Percentiles rank a stretch among this genome's conserved stretches.
Conservation (phyloP, 2,797 vertebrate genomes). For the Fundulus diaphanus region DNA sequence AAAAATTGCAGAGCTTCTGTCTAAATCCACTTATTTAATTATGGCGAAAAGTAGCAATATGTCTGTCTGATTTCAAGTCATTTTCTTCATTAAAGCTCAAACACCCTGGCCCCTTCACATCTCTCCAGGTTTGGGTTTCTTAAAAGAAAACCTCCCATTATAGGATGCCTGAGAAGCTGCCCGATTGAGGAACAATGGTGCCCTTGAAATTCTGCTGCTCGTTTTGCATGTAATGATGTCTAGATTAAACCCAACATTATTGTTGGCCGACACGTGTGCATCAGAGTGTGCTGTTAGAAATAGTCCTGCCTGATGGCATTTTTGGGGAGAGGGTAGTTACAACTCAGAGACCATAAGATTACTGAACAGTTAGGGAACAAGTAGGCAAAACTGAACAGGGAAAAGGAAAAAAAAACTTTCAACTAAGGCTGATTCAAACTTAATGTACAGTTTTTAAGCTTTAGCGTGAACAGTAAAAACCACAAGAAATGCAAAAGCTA, state of each 20-base stretch:
- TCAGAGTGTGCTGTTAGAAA: constrained; percentile 62
- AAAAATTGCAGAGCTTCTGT: background rate
- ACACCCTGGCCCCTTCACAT: constrained; percentile 61
- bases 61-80: constrained; percentile 16
- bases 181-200: constrained; percentile 70
- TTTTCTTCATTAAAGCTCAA: constrained; percentile 28
- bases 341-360: constrained; percentile 32
- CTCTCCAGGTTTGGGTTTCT: constrained; percentile 68
- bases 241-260: constrained; percentile 83
- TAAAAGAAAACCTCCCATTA: constrained; percentile 73
- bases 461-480: background rate
- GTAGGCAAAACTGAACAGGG: constrained; percentile 23
- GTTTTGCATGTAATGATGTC: constrained; percentile 79
- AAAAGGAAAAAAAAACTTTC: constrained; percentile 19
- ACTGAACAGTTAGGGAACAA: constrained; percentile 27
- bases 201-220: constrained; percentile 77
- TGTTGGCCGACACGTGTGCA: constrained; percentile 75
- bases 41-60: background rate
- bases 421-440: constrained; percentile 26
- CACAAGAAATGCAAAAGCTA: background rate
- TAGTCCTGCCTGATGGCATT: constrained; percentile 51
- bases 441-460: constrained; percentile 13
- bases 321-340: constrained; percentile 27
- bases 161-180: constrained; percentile 53
- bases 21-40: background rate